Conservation (phyloP, 2,113 vertebrate genomes). For the Ciconia maguari region DNA sequence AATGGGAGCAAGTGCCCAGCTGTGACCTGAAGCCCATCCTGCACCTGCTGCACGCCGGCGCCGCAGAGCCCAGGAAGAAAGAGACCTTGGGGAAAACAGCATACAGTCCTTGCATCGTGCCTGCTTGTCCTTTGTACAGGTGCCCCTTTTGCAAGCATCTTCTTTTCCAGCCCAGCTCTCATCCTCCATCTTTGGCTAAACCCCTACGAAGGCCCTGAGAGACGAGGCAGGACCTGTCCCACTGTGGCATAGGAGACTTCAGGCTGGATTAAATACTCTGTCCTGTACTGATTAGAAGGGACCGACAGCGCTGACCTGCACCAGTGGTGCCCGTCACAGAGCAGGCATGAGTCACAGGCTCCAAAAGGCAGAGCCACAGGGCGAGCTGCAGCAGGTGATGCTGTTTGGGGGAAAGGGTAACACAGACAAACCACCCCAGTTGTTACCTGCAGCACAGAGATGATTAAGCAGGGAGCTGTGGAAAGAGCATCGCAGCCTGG, state of each 20-base stretch:
- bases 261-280: background rate
- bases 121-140: too few species aligned
- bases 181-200: background rate
- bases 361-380: background rate
- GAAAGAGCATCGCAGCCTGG: background rate
- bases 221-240: background rate
- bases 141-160: background rate
- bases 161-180: background rate
- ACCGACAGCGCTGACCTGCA: background rate
- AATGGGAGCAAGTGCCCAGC: background rate
- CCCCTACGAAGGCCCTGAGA: background rate
- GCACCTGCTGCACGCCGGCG: fast-evolving
- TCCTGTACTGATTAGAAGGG: background rate
- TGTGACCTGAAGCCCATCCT: background rate
- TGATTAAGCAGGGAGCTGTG: background rate
- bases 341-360: background rate
- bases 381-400: background rate
- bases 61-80: background rate
- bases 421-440: background rate
- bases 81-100: background rate
- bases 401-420: background rate
- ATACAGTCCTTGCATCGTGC: fast-evolving
- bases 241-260: background rate
- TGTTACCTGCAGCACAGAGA: background rate
- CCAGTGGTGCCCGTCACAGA: background rate